A percentile compares a stretch with the other conserved stretches of the same genome.
Evolutionary conservation across 2,888 invertebrate genomes (phyloP).

Genomic region (Schizotus pectinicornis): DNA sequence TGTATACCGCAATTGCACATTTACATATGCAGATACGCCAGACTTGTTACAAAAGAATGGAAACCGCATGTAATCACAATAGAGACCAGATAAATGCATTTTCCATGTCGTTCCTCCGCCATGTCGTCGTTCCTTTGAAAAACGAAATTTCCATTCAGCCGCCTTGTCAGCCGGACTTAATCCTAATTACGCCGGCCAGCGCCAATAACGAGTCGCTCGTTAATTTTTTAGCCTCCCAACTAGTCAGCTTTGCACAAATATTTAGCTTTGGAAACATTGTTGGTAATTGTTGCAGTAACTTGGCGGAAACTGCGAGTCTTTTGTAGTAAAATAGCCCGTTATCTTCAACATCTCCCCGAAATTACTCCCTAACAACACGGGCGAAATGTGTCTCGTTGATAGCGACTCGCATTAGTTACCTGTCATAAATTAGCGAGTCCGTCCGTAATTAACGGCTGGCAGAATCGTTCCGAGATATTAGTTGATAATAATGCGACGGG

Average conservation of each 20-base stretch:
- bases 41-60: constrained; percentile 38
- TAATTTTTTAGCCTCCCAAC: not conserved
- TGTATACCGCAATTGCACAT: constrained; percentile 39
- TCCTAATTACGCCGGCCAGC: too few relatives aligned
- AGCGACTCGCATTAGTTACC: constrained; percentile 19
- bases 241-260: too few relatives aligned
- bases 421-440: constrained; percentile 26
- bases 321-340: constrained; percentile 1
- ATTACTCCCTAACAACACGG: constrained; percentile 8
- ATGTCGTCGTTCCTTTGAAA: too few relatives aligned
- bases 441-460: constrained; percentile 25
- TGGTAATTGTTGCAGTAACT: not conserved
- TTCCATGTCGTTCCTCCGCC: constrained; percentile 29
- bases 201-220: not conserved
- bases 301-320: not conserved
- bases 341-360: constrained; percentile 1
- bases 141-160: too few relatives aligned
- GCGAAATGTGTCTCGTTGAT: constrained; percentile 16
- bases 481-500: constrained; percentile 15
- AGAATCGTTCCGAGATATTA: constrained; percentile 23
- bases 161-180: too few relatives aligned
- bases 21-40: constrained; percentile 41
- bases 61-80: constrained; percentile 37
- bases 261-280: not conserved
- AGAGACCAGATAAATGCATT: constrained; percentile 35